phyloP scores from a whole-genome alignment of 1,140 invertebrate species.

The Pseudomyrmex dendroicus region DNA sequence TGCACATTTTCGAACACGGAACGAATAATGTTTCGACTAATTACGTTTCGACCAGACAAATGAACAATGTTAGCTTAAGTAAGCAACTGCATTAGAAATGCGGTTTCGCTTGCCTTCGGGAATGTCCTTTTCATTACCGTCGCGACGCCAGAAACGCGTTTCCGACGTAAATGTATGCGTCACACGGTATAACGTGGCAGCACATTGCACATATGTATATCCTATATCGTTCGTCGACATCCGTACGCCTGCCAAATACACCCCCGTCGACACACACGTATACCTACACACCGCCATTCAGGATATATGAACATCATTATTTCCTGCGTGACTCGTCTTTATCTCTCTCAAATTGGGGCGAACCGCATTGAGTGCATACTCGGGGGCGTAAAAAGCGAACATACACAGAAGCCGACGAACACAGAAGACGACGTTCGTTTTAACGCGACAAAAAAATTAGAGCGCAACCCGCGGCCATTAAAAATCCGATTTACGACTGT shows the following conservation, averaged over 20 bases:
- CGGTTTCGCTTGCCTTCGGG: not conserved
- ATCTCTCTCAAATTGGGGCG: slow-evolving; percentile 51
- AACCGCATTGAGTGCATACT: slow-evolving; percentile 26
- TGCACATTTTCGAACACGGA: too few species aligned
- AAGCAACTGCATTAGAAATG: not conserved
- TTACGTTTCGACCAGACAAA: not conserved
- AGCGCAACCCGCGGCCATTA: slow-evolving; percentile 13
- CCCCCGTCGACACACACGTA: not conserved
- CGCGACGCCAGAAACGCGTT: slow-evolving; percentile 6
- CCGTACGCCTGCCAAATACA: slow-evolving; percentile 53
- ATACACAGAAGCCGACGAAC: not conserved
- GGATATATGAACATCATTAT: slow-evolving; percentile 57
- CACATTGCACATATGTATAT: not conserved
- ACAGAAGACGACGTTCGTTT: slow-evolving; percentile 38
- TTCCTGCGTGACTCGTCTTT: slow-evolving; percentile 57
- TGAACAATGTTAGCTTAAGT: not conserved
- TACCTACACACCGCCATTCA: not conserved
- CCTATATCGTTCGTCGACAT: not conserved
- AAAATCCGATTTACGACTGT: slow-evolving; percentile 34
- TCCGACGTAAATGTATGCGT: slow-evolving; percentile 39
- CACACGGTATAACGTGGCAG: slow-evolving; percentile 25
- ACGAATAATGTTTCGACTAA: not conserved
- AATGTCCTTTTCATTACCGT: slow-evolving; percentile 18
- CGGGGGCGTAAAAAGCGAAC: slow-evolving; percentile 22
- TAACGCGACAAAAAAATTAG: slow-evolving; percentile 36